These are phyloP conservation scores for Sepiola atlantica DNA, from an alignment of 2,888 invertebrate species.

Conservation along the genomic window DNA sequence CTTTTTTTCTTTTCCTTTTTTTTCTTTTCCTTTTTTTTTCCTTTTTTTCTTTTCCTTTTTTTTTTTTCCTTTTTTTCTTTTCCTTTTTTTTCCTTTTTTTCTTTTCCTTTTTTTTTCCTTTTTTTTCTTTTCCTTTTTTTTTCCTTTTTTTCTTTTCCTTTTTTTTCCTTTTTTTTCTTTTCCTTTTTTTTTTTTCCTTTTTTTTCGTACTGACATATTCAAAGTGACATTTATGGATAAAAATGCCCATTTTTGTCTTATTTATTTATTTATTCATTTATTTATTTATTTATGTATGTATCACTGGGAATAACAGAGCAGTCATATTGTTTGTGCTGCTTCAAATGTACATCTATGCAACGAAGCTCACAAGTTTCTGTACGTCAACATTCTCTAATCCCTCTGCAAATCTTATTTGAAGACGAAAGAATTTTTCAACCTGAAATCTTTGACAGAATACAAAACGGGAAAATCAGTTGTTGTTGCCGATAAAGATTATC, in stretches of 20 bases:
- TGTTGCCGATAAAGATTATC: neutral
- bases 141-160: neutral
- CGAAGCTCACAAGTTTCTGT: neutral
- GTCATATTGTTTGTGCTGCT: neutral
- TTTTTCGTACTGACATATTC: neutral
- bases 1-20: neutral
- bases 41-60: too few species aligned
- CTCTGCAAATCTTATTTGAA: neutral
- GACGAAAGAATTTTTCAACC: neutral
- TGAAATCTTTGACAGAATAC: neutral
- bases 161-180: neutral
- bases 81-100: neutral
- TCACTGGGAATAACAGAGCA: neutral
- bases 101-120: neutral
- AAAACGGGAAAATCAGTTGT: neutral
- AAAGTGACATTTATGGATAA: conserved; percentile 16
- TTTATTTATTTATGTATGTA: neutral
- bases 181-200: neutral
- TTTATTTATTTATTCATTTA: neutral
- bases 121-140: neutral
- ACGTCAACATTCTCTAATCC: neutral
- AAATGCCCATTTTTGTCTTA: neutral
- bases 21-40: neutral
- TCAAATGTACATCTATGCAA: neutral
- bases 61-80: too few species aligned